phyloP scores from a whole-genome alignment of 2,888 invertebrate genomes.

The Stenurella melanura region DNA sequence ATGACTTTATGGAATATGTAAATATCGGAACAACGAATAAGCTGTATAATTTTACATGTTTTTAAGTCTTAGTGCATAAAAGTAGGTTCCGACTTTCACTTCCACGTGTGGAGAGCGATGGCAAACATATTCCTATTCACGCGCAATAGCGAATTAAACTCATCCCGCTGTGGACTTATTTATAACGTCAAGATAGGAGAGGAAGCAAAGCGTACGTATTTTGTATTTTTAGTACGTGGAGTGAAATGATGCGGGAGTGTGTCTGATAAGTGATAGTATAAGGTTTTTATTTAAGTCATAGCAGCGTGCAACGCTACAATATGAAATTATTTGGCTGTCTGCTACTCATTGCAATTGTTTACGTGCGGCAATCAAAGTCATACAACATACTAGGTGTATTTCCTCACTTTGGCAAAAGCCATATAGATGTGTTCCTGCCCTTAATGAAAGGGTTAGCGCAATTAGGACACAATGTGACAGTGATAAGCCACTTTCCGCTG shows the following conservation, averaged over 20 bases:
- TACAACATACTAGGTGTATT: conserved; percentile 79
- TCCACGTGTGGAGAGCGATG: no score
- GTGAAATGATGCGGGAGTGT: conserved; percentile 5
- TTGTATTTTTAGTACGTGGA: not conserved
- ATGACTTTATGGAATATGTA: no score
- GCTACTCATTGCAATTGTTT: not conserved
- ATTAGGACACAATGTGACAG: conserved; percentile 81
- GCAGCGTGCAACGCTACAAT: not conserved
- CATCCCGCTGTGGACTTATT: not conserved
- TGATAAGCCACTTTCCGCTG: conserved; percentile 80
- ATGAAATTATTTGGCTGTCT: not conserved
- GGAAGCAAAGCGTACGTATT: not conserved
- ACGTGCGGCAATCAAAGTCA: not conserved
- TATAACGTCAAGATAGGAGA: not conserved
- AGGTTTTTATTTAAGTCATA: not conserved
- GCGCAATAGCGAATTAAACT: not conserved
- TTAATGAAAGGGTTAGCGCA: conserved; percentile 77
- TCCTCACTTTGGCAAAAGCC: conserved; percentile 82
- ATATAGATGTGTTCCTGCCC: conserved; percentile 80
- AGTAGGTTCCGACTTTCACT: no score
- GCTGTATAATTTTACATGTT: no score
- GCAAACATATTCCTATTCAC: not conserved
- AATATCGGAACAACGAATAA: no score
- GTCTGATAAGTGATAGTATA: not conserved
- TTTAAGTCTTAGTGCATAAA: no score